These are phyloP conservation scores for Artemisiospiza belli DNA, from an alignment of 2,113 vertebrate genomes.

Conservation along the genomic window DNA sequence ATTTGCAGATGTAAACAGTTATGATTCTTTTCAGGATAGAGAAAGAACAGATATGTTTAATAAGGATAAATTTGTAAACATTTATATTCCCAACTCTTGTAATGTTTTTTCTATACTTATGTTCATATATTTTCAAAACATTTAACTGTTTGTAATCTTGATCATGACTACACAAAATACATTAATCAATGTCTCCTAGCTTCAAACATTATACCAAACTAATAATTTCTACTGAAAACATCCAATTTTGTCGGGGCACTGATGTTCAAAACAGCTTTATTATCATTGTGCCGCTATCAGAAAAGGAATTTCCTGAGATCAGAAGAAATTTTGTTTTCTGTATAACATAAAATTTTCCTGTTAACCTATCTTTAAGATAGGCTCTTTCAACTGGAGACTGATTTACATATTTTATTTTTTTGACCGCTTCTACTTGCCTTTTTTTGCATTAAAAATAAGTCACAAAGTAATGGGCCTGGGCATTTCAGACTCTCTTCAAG, in stretches of 20 bases:
- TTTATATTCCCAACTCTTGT: background rate
- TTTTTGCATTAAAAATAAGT: background rate
- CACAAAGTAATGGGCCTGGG: background rate
- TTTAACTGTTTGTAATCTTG: background rate
- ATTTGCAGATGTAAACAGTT: background rate
- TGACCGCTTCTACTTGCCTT: background rate
- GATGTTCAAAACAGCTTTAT: background rate
- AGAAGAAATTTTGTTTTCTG: background rate
- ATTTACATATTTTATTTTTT: background rate
- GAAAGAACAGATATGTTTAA: background rate
- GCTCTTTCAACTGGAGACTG: background rate
- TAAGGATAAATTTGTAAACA: background rate
- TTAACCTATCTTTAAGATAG: background rate
- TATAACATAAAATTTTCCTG: background rate
- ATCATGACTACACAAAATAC: background rate
- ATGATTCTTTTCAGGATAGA: background rate
- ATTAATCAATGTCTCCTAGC: background rate
- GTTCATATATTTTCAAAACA: background rate
- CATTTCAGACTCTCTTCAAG: background rate
- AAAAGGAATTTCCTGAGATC: background rate
- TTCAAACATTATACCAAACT: slow-evolving; percentile 14
- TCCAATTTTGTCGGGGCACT: slow-evolving; percentile 13
- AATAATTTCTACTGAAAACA: slow-evolving; percentile 27
- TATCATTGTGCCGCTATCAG: slow-evolving; percentile 21
- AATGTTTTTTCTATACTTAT: background rate